These are phyloP conservation scores for Noturus placidus DNA, from an alignment of 2,113 vertebrate species.

Conservation along the genomic window DNA sequence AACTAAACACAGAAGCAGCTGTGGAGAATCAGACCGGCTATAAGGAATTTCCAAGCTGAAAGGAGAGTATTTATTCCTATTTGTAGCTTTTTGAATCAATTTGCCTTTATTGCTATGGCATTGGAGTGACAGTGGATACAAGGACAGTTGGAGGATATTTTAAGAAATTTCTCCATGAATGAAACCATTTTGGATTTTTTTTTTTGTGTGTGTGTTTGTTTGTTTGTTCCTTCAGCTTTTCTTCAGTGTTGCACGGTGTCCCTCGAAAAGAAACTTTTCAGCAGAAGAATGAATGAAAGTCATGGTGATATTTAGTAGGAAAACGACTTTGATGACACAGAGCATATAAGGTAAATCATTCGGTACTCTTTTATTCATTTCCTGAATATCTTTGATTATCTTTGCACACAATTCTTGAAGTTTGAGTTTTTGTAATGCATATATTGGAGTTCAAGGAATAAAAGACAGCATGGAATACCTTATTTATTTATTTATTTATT, in stretches of 20 bases:
- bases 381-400: neutral
- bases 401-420: neutral
- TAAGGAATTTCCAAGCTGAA: neutral
- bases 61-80: neutral
- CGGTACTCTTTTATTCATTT: neutral
- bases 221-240: neutral
- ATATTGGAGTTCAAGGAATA: neutral
- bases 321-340: neutral
- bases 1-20: slow-evolving; percentile 23
- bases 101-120: neutral
- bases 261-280: neutral
- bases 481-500: neutral
- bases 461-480: no score
- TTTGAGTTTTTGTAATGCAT: neutral
- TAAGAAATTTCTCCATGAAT: slow-evolving; percentile 20
- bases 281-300: slow-evolving; percentile 21
- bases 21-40: slow-evolving; percentile 5
- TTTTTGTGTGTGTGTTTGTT: neutral
- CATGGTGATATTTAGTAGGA: slow-evolving; percentile 28
- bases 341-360: slow-evolving; percentile 32
- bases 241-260: neutral
- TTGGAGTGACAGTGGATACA: neutral
- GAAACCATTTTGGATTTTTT: slow-evolving; percentile 2
- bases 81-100: neutral
- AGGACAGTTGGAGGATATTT: neutral